Evolutionary conservation across 2,888 invertebrate species (phyloP).

Genomic region (Phania funesta): DNA sequence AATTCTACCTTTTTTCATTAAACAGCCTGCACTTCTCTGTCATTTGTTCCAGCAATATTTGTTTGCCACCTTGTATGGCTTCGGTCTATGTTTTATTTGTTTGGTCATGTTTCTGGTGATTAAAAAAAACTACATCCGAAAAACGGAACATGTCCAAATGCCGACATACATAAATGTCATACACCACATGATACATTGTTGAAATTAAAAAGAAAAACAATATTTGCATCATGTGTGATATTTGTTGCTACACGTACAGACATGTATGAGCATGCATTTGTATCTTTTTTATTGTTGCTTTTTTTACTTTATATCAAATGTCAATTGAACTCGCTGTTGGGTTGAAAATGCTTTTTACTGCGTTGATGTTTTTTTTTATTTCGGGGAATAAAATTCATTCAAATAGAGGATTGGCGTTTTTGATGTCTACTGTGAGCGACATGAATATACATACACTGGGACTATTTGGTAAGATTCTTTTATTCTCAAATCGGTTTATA

Average conservation of each 20-base stretch:
- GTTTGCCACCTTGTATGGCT: not conserved
- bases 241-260: not conserved
- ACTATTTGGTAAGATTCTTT: no score
- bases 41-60: not conserved
- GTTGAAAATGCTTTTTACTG: slow-evolving; percentile 11
- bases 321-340: not conserved
- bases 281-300: not conserved
- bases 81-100: slow-evolving; percentile 16
- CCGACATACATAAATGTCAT: slow-evolving; percentile 41
- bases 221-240: slow-evolving; percentile 42
- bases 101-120: slow-evolving; percentile 53
- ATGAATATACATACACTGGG: no score
- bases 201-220: slow-evolving; percentile 11
- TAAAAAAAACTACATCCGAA: slow-evolving; percentile 21
- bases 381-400: not conserved
- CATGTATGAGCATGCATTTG: not conserved
- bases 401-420: not conserved
- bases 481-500: no score
- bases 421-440: no score
- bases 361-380: not conserved
- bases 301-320: not conserved
- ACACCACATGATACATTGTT: slow-evolving; percentile 43
- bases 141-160: slow-evolving; percentile 48
- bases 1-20: not conserved
- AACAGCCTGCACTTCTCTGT: not conserved